Base-by-base conservation (phyloP, 2,113 vertebrate species). In the Passer domesticus region DNA sequence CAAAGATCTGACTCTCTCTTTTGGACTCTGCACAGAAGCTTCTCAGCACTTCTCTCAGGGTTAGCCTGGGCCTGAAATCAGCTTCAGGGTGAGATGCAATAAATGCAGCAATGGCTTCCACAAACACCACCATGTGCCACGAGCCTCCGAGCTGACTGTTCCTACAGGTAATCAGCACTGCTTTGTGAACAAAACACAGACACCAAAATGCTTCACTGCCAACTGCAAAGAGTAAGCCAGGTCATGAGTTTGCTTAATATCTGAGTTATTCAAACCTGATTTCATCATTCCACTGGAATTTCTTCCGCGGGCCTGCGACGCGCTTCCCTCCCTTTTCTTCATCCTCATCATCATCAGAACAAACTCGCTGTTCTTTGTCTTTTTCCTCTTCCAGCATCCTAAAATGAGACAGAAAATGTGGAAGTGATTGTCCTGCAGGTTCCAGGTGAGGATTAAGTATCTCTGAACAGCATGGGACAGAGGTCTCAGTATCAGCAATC, bases 271-370 rank as follows among this genome's bases (percentile, higher is more conserved):
- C 98, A 96, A 96, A 99, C 99, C 99, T 98, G 98, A 99, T 99
- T 90, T 99, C 99, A 27, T 99, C 98, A 50, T 98, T 99, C 99
- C 99, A 99, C 52, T 98, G 98, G 96, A 99, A 99, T 85, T 98
- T 98, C 97, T 99, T 99, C 68, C 98, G 98, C 0, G 99, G 99
- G 41, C 98, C 98, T 80, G 96, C 93, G 7, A 98, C 59, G 2
- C 98, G 98, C 93, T 98, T 99, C 73, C 98, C 98, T 81, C 97
- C 97, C 91, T 97, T 98, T 58, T 98, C 99, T 47, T 99, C 99
- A 69, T 99, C 99, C 15, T 98, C 98, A 0, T 98, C 97, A 10
- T 99, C 98, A 55, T 99, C 98, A 15, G 98, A 98, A 56, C 98
- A 98, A 83, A 96, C 95, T 43, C 97, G 97, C 90, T 98, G 98